phyloP scores from a whole-genome alignment of 2,797 vertebrate species.

The Arrhamphus sclerolepis region DNA sequence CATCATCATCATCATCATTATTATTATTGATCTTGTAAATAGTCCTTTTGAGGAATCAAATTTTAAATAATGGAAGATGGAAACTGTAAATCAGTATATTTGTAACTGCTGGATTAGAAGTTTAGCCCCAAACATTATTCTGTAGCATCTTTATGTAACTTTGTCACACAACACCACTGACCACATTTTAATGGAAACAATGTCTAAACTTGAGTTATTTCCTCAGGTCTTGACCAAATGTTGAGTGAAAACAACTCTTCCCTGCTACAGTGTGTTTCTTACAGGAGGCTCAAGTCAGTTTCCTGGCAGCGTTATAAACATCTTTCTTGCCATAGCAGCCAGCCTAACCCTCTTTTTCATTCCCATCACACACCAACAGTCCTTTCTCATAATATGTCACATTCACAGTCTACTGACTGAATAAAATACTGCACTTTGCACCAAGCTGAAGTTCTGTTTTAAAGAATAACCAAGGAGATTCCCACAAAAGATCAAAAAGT shows the following conservation, averaged over 20 bases:
- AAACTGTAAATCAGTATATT: too few relatives aligned
- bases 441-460: not conserved
- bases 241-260: not conserved
- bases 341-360: constrained; percentile 30
- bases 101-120: too few relatives aligned
- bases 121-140: too few relatives aligned
- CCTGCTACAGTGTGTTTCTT: not conserved
- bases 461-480: not conserved
- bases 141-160: too few relatives aligned
- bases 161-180: not conserved
- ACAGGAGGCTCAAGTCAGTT: not conserved
- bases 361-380: constrained; percentile 43
- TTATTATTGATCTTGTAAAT: too few relatives aligned
- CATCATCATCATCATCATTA: too few relatives aligned
- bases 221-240: not conserved
- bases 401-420: not conserved
- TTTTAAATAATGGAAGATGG: too few relatives aligned
- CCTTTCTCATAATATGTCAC: not conserved
- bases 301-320: constrained; percentile 34
- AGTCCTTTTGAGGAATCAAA: too few relatives aligned
- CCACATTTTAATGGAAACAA: not conserved
- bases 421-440: not conserved
- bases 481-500: not conserved
- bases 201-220: not conserved
- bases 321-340: constrained; percentile 6